Percentiles rank a stretch among this genome's conserved stretches.
Evolutionary conservation across 2,113 vertebrate species (phyloP).

Genomic region (Bos indicus): DNA sequence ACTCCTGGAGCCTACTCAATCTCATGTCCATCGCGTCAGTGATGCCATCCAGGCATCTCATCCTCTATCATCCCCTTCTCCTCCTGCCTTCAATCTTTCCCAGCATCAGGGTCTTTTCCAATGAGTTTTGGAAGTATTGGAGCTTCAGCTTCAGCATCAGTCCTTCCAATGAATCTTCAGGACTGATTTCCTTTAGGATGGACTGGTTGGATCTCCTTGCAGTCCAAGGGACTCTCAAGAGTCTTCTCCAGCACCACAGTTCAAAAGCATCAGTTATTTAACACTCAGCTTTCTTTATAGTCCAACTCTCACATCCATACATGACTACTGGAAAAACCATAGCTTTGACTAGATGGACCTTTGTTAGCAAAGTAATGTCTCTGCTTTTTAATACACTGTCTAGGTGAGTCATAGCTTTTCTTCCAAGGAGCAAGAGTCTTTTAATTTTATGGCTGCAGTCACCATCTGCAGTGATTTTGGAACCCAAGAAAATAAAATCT

Average conservation of each 20-base stretch:
- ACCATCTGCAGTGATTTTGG: neutral
- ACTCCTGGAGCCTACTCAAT: neutral
- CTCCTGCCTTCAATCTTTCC: neutral
- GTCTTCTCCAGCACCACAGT: neutral
- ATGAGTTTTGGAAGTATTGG: neutral
- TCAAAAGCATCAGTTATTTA: neutral
- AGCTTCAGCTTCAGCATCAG: neutral
- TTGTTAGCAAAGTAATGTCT: neutral
- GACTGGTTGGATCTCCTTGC: neutral
- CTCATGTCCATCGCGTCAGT: accelerated
- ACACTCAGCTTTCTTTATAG: neutral
- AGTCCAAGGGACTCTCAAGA: neutral
- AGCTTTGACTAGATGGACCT: neutral
- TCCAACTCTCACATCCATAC: neutral
- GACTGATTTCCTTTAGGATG: neutral
- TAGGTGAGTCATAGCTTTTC: neutral
- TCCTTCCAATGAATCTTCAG: neutral
- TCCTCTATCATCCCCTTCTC: neutral
- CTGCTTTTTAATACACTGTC: neutral
- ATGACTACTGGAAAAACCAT: neutral
- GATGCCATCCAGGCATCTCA: neutral
- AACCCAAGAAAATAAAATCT: neutral
- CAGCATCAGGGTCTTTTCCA: neutral
- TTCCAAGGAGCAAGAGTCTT: neutral
- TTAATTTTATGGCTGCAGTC: neutral